Conservation (phyloP, 64 coral and sea anemone genomes). For the Montipora efflorescens region DNA sequence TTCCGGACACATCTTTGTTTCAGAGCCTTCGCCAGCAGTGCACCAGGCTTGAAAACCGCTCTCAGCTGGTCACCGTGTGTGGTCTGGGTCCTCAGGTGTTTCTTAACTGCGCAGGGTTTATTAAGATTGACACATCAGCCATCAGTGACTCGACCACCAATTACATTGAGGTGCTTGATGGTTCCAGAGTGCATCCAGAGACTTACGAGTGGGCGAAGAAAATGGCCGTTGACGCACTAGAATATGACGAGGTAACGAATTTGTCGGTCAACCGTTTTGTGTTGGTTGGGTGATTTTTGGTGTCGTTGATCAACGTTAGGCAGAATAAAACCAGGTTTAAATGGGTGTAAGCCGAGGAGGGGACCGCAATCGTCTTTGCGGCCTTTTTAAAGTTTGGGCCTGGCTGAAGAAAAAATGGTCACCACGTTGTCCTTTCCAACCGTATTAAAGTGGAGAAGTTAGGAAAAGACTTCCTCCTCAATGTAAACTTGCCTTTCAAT, state of each 20-base stretch:
- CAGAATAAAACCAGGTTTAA: too few relatives aligned
- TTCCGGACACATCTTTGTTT: constrained; percentile 4
- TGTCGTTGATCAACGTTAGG: too few relatives aligned
- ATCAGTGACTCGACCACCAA: constrained; percentile 87
- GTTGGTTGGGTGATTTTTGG: too few relatives aligned
- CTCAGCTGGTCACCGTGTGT: constrained; percentile 96
- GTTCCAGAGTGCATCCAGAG: constrained; percentile 95
- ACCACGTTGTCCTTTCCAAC: too few relatives aligned
- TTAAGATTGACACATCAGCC: constrained; percentile 98
- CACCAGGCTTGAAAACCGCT: constrained; percentile 92
- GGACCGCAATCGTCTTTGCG: too few relatives aligned
- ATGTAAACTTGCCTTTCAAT: too few relatives aligned
- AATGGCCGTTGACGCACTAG: constrained; percentile 98
- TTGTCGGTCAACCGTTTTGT: neutral
- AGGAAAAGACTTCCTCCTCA: too few relatives aligned
- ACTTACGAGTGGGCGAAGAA: constrained; percentile 99
- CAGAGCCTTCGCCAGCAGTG: constrained; percentile 94
- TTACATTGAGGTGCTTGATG: constrained; percentile 95
- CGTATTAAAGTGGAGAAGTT: too few relatives aligned
- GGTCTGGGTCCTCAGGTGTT: constrained; percentile 97
- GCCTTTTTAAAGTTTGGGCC: too few relatives aligned
- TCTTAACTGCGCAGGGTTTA: constrained; percentile 94
- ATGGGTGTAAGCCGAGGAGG: too few relatives aligned
- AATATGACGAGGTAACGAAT: constrained; percentile 89
- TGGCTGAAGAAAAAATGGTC: too few relatives aligned